Conservation (phyloP, 2,797 vertebrate genomes). For the Botia almorhae region DNA sequence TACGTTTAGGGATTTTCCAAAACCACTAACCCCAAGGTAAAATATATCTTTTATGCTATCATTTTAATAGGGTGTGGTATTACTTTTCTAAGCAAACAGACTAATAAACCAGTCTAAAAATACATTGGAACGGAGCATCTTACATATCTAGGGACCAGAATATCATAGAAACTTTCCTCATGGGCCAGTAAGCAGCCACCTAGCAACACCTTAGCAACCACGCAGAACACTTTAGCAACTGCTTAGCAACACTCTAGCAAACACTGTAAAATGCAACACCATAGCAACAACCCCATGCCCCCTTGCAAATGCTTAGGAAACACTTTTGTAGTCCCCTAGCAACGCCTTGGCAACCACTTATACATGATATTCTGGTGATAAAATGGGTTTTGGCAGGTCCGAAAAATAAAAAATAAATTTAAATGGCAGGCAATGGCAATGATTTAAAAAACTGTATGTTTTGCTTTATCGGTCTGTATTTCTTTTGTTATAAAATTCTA, state of each 20-base stretch:
- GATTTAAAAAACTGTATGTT: neutral
- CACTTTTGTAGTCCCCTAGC: neutral
- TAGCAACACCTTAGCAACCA: neutral
- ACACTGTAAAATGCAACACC: neutral
- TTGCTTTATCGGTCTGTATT: neutral
- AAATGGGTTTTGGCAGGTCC: slow-evolving; percentile 31
- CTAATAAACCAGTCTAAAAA: too few relatives aligned
- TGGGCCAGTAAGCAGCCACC: neutral
- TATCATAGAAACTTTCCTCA: neutral
- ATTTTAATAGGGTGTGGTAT: too few relatives aligned
- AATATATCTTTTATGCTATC: too few relatives aligned
- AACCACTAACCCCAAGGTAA: too few relatives aligned
- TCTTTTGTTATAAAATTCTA: neutral
- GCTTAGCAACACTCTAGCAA: neutral
- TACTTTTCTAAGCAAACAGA: too few relatives aligned
- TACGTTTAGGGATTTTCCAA: neutral
- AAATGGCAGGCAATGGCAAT: too few relatives aligned
- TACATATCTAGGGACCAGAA: neutral
- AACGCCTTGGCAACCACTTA: neutral
- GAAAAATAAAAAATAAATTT: slow-evolving; percentile 35
- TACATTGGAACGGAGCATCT: too few relatives aligned
- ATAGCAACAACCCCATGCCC: neutral
- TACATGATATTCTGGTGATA: slow-evolving; percentile 28
- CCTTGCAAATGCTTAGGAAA: neutral
- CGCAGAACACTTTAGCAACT: neutral